Evolutionary conservation across 2,797 vertebrate species (phyloP), one percentile per base, ranked within the genome.

Genomic region (Paedocypris micromegethes): DNA sequence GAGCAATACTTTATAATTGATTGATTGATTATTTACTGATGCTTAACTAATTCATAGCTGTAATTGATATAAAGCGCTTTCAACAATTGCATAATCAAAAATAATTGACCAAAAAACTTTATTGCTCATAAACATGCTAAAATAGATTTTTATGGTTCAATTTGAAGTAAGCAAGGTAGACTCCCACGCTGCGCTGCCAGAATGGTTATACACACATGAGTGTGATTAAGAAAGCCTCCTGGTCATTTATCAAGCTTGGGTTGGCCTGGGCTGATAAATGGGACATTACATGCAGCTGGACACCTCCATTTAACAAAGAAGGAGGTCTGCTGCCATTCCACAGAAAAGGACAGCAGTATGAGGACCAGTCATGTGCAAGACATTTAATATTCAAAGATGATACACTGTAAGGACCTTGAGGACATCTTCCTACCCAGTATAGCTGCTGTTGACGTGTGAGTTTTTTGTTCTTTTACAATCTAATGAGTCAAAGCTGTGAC

Each of bases 201-300:
- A 48, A 47, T 5, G 9, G 40, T 42, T 70, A 3, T 50, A 49
- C 53, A 44, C n/a, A 6, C 44, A 40, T 52, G 37, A 45, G 66
- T 70, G 71, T 46, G 68, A 55, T 64, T 41, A 46, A 40, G 59
- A 48, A 57, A 58, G 69, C 47, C 44, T 61, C 53, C 57, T 59
- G 68, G 72, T 64, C 65, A 72, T 77, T 65, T 68, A 77, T 74
- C 75, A 77, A 77, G 54, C 37, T 57, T 65, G 52, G 45, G 72
- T 77, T 44, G 45, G 67, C 58, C 47, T 55, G 9, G 52, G 58
- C 70, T 72, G 75, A 77, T 68, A 50, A 74, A 77, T 77, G 69
- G 67, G 64, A 68, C 69, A 58, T 66, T 50, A 53, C 52, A 71
- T 74, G 48, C 62, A 58, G 58, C 69, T 74, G 75, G 59, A 77